Conservation (phyloP, 2,888 invertebrate genomes). For the Desoria tigrina region DNA sequence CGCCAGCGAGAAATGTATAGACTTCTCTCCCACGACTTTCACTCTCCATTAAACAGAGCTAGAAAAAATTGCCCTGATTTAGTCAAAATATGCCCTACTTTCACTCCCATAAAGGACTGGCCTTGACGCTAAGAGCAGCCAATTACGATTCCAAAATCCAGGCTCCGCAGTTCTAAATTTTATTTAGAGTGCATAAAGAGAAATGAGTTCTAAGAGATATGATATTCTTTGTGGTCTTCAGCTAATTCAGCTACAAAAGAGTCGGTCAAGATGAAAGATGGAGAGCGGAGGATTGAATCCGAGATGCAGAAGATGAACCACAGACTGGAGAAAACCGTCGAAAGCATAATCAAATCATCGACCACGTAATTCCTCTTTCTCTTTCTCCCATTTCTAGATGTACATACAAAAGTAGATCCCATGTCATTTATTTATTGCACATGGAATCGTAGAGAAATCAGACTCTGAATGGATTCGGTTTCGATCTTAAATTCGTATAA, state of each 20-base stretch:
- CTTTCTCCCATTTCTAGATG: too few species aligned
- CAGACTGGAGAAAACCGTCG: conserved; percentile 42
- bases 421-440: too few species aligned
- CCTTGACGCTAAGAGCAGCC: neutral
- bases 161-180: neutral
- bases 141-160: neutral
- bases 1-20: too few species aligned
- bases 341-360: conserved; percentile 48
- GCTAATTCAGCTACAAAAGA: conserved; percentile 39
- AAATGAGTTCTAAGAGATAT: neutral
- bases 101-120: too few species aligned
- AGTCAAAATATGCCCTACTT: too few species aligned
- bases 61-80: too few species aligned
- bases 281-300: conserved; percentile 44
- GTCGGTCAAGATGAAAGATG: conserved; percentile 37
- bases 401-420: too few species aligned
- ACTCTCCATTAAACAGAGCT: too few species aligned
- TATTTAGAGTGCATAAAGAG: conserved; percentile 1
- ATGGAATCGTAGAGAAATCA: too few species aligned
- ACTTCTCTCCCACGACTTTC: too few species aligned
- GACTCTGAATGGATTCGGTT: too few species aligned
- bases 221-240: conserved; percentile 6
- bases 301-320: conserved; percentile 46
- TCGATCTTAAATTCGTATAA: too few species aligned
- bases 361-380: conserved; percentile 38